phyloP scores from a whole-genome alignment of 2,113 vertebrate genomes.

The Pluvianellus socialis region DNA sequence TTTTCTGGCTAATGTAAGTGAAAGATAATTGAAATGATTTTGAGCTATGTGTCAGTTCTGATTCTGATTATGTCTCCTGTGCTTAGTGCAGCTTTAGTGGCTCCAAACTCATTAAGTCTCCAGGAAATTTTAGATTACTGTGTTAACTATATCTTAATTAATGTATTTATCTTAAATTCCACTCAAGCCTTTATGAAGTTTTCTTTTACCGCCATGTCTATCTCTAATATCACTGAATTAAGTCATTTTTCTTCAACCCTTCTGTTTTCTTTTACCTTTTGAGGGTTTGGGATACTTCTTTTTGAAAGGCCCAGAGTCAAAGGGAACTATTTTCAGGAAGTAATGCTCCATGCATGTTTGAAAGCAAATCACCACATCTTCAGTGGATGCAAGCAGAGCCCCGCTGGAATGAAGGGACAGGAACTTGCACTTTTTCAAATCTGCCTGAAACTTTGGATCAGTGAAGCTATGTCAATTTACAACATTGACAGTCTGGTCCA shows the following conservation, averaged over 20 bases:
- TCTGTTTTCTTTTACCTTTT: not conserved
- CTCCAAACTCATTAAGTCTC: conserved; percentile 72
- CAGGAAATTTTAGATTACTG: conserved; percentile 79
- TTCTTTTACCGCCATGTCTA: conserved; percentile 79
- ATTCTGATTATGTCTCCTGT: conserved; percentile 39
- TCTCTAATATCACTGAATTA: conserved; percentile 77
- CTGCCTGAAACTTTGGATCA: not conserved
- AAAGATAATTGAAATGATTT: conserved; percentile 54
- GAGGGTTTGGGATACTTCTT: not conserved
- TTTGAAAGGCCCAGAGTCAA: not conserved
- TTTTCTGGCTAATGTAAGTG: conserved; percentile 24
- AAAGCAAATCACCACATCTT: not conserved
- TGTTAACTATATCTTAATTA: conserved; percentile 81
- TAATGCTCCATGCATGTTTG: not conserved
- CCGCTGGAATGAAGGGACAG: not conserved
- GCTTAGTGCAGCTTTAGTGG: conserved; percentile 64
- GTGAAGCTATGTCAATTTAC: not conserved
- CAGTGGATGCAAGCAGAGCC: not conserved
- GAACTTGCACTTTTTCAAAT: not conserved
- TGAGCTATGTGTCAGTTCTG: conserved; percentile 28
- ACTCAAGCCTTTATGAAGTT: conserved; percentile 76
- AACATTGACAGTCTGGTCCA: not conserved
- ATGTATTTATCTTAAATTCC: conserved; percentile 79
- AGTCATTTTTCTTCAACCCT: conserved; percentile 72
- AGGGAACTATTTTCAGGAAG: not conserved